Percentiles rank a stretch among this genome's conserved stretches.
These are phyloP conservation scores for Rhagologus leucostigma DNA, from an alignment of 2,113 vertebrate genomes.

Conservation along the genomic window DNA sequence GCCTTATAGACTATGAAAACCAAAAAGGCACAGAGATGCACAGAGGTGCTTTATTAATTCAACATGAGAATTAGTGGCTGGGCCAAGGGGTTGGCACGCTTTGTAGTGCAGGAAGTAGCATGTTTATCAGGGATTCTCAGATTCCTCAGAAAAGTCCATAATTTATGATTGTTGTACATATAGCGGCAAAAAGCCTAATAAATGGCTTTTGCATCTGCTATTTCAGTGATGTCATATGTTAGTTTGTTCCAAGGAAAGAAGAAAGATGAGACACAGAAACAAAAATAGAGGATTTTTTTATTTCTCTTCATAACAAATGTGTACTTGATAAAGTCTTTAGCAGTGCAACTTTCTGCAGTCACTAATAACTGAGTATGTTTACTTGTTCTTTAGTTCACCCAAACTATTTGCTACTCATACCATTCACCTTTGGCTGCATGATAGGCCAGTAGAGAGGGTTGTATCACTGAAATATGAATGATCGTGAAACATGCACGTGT, in stretches of 20 bases:
- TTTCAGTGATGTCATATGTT: background rate
- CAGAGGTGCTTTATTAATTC: background rate
- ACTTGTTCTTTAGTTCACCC: background rate
- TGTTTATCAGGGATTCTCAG: background rate
- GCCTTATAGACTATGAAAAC: background rate
- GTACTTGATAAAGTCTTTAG: background rate
- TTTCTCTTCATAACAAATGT: background rate
- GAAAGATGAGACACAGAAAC: background rate
- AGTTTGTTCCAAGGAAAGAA: background rate
- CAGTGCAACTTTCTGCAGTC: background rate
- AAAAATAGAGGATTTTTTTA: background rate
- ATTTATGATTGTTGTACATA: background rate
- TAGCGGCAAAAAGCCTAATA: background rate
- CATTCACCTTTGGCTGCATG: background rate
- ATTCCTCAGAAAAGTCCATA: background rate
- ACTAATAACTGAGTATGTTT: background rate
- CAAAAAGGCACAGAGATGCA: background rate
- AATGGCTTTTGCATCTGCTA: background rate
- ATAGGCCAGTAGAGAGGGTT: background rate
- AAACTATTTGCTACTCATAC: background rate
- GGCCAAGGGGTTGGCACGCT: background rate
- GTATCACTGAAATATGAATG: background rate
- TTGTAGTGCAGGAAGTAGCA: background rate
- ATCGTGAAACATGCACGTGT: background rate
- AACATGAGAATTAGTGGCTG: background rate